phyloP scores from a whole-genome alignment of 2,888 invertebrate genomes.

The Cartodere bifasciata region DNA sequence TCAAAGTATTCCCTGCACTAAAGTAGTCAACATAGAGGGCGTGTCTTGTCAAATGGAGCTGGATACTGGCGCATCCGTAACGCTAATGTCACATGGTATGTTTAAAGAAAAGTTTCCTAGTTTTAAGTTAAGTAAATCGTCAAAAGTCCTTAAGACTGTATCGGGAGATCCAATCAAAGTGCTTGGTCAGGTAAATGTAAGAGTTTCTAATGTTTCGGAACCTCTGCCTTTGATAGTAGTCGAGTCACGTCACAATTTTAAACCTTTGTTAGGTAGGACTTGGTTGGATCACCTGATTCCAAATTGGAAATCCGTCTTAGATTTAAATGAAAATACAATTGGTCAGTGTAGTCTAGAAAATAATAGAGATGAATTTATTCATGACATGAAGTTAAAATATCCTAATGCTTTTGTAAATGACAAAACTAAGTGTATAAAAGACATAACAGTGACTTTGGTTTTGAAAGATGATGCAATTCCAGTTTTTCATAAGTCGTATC shows the following conservation, averaged over 20 bases:
- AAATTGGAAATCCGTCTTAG: conserved; percentile 5
- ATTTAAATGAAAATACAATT: neutral
- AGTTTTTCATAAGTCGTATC: conserved; percentile 16
- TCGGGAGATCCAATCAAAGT: conserved; percentile 3
- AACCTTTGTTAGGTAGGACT: conserved; percentile 6
- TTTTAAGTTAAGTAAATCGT: neutral
- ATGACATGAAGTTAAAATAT: conserved; percentile 1
- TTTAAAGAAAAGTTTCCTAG: conserved; percentile 1
- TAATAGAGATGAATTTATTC: neutral
- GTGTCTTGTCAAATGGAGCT: conserved; percentile 7
- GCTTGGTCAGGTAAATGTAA: conserved; percentile 4
- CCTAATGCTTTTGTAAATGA: conserved; percentile 1
- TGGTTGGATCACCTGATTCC: conserved; percentile 6
- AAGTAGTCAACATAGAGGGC: neutral
- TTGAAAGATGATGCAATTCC: conserved; percentile 6
- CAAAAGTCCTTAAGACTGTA: conserved; percentile 1
- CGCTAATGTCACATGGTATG: conserved; percentile 1
- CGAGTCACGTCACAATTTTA: conserved; percentile 2
- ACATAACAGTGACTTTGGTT: conserved; percentile 5
- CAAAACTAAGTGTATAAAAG: conserved; percentile 2
- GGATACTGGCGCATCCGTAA: conserved; percentile 6
- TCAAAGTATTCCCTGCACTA: neutral
- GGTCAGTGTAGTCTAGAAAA: neutral
- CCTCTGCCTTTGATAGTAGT: conserved; percentile 2
- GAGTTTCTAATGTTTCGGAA: conserved; percentile 1